phyloP scores from a whole-genome alignment of 2,797 vertebrate genomes.

The Trichosurus vulpecula region DNA sequence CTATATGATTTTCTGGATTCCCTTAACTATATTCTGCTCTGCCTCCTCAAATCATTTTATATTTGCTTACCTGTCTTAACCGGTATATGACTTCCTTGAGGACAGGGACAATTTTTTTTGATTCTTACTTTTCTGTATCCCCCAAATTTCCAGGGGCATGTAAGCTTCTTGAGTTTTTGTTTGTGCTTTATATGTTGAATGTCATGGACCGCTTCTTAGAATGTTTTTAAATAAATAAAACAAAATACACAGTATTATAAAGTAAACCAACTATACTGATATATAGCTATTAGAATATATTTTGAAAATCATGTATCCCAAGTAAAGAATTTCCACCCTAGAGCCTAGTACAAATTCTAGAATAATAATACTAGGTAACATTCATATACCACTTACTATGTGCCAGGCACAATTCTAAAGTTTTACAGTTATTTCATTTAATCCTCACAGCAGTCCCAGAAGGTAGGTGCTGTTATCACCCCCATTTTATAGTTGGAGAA shows the following conservation, averaged over 20 bases:
- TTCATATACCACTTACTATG: background rate
- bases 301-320: background rate
- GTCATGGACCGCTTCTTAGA: background rate
- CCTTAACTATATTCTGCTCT: background rate
- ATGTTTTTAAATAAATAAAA: background rate
- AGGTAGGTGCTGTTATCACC: background rate
- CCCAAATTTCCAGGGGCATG: background rate
- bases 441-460: background rate
- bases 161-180: background rate
- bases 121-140: background rate
- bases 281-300: background rate
- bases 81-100: background rate
- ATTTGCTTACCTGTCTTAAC: background rate
- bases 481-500: background rate
- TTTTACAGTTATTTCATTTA: background rate
- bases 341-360: background rate
- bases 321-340: background rate
- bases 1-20: background rate
- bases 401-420: background rate
- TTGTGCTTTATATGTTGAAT: background rate
- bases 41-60: background rate
- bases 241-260: background rate
- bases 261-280: background rate
- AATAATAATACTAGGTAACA: background rate
- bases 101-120: background rate